Base-by-base conservation (phyloP, 2,113 vertebrate species). In the Hyla sarda region DNA sequence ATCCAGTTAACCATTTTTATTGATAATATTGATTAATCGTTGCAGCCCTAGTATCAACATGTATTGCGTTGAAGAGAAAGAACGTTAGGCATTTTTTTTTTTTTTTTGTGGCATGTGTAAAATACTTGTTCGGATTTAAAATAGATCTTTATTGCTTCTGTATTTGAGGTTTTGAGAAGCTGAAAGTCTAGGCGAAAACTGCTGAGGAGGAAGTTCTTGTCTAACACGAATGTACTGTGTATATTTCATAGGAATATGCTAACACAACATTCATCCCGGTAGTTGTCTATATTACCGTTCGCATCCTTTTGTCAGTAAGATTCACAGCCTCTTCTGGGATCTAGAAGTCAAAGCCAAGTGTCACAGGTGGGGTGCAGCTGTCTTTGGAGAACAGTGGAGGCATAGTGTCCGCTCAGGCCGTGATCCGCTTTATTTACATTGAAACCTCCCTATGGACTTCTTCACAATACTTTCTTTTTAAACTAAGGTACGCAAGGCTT, bases 311-410 rank as follows among this genome's bases (percentile, higher is more conserved):
- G 73, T 52, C 25, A 17, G 25, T 16, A 0, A 2, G 73, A 16
- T 19, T 28, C 8, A 9, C 41, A 78, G 50, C 56, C 75, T 13
- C 47, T 78, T 28, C 6, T 79, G 54, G 76, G 76, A 41, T 58
- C 2, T 2, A 56, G 48, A 52, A 50, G 47, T 54, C 21, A 75
- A 50, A 50, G n/a, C 52, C 56, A 6, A 65, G 45, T 12, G 45
- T 67, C 62, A 72, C 65, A 83, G 67, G 82, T 83, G 82, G 30
- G 69, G 4, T 13, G 48, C 82, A 83, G 45, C 17, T 56, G 28
- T 25, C 1, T n/a, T n/a, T 82, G 14, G 17, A 54, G 65, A 71
- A 82, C 65, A 72, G 37, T 72, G 81, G 5, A 1, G 2, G 17
- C 28, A 16, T 6, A 25, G 19, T 56, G 30, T 34, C 28, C 32